Conservation (phyloP, 2,113 vertebrate species). For the Corydoras maculifer region DNA sequence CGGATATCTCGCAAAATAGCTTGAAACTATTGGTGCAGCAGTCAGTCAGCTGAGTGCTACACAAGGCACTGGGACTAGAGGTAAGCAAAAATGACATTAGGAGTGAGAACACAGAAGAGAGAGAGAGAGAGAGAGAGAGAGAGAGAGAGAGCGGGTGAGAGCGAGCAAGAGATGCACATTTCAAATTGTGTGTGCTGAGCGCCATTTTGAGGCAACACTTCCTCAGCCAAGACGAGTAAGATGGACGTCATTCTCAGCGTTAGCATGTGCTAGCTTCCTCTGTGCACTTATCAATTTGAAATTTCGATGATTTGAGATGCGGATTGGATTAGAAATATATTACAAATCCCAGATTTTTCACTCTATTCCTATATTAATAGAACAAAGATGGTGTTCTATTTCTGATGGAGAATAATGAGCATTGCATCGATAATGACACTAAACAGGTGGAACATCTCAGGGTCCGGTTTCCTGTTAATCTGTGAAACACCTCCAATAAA, state of each 20-base stretch:
- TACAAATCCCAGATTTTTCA: too few species aligned
- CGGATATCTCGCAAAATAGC: background rate
- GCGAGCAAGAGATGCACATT: constrained; percentile 29
- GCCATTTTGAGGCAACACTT: constrained; percentile 39
- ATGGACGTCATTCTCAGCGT: constrained; percentile 57
- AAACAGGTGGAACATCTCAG: too few species aligned
- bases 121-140: constrained; percentile 9
- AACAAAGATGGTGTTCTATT: too few species aligned
- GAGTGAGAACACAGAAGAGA: constrained; percentile 19
- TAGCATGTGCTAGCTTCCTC: constrained; percentile 51
- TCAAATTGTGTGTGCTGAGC: constrained; percentile 24
- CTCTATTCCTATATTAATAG: too few species aligned
- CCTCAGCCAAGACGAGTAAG: constrained; percentile 54
- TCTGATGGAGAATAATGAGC: too few species aligned
- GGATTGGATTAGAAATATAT: too few species aligned
- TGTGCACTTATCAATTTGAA: too few species aligned
- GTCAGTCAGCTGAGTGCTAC: constrained; percentile 1
- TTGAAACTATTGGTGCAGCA: background rate
- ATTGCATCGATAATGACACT: too few species aligned
- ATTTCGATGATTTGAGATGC: too few species aligned
- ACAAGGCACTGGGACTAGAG: constrained; percentile 10
- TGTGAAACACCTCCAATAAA: too few species aligned
- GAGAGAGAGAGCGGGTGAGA: constrained; percentile 14
- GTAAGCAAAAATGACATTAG: constrained; percentile 26
- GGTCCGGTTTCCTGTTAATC: too few species aligned